phyloP scores from a whole-genome alignment of 2,888 invertebrate species.

The Pollenia labialis region DNA sequence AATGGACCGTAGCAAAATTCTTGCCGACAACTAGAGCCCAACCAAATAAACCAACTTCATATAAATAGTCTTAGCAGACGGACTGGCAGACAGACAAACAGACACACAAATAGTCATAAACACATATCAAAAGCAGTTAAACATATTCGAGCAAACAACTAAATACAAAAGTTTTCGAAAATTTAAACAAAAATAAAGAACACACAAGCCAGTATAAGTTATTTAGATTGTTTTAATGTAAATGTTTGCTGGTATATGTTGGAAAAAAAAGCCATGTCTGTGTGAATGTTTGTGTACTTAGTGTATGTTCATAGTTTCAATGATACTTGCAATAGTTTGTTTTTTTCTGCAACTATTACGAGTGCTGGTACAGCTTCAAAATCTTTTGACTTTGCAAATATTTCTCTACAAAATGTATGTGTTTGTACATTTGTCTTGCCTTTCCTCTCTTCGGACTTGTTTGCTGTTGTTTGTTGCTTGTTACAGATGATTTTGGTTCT shows the following conservation, averaged over 20 bases:
- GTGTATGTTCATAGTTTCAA: constrained; percentile 55
- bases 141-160: background rate
- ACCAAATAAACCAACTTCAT: constrained; percentile 60
- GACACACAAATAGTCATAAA: constrained; percentile 33
- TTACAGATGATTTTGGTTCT: constrained; percentile 10
- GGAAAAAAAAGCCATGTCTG: background rate
- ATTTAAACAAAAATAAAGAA: constrained; percentile 8
- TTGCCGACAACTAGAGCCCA: constrained; percentile 68
- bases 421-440: constrained; percentile 18
- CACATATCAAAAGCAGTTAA: constrained; percentile 48
- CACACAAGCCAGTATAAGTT: constrained; percentile 11
- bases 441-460: constrained; percentile 4
- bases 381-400: constrained; percentile 49
- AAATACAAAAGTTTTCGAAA: background rate
- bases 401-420: constrained; percentile 10
- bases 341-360: too few relatives aligned
- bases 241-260: background rate
- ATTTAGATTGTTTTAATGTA: background rate
- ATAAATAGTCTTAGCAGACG: constrained; percentile 17
- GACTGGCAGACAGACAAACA: constrained; percentile 12
- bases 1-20: constrained; percentile 69
- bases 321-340: constrained; percentile 44
- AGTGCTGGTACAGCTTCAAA: background rate
- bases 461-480: constrained; percentile 39
- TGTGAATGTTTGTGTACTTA: background rate